A percentile compares a stretch with the other conserved stretches of the same genome.
These are phyloP conservation scores for Podargus strigoides DNA, from an alignment of 2,797 vertebrate species.

Conservation along the genomic window DNA sequence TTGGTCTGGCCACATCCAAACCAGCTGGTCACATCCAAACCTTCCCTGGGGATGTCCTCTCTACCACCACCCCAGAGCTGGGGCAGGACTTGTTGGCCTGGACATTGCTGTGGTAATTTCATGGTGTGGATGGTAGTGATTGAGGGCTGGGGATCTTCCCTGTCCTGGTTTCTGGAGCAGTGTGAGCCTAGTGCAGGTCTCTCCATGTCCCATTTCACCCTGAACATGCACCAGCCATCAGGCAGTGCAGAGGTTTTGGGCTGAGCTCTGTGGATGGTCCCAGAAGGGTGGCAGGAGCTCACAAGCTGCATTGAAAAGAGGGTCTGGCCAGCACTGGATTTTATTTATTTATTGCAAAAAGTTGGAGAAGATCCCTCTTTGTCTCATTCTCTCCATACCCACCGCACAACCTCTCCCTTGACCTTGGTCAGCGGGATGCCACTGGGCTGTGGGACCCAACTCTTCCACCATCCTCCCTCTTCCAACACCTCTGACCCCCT, in stretches of 20 bases:
- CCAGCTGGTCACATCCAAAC: not conserved
- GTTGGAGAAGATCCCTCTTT: fast-evolving
- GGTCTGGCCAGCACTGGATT: not conserved
- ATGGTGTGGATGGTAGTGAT: fast-evolving
- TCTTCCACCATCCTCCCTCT: not conserved
- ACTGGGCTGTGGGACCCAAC: not conserved
- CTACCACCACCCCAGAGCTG: too few relatives aligned
- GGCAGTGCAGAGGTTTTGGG: not conserved
- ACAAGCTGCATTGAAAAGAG: not conserved
- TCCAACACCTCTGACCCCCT: not conserved
- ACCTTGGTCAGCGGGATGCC: fast-evolving
- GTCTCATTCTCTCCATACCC: not conserved
- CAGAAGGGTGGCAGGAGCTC: not conserved
- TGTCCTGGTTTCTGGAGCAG: not conserved
- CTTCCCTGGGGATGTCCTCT: not conserved
- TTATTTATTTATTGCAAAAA: not conserved
- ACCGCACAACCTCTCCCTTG: not conserved
- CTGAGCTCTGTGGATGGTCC: not conserved
- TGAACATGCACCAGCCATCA: not conserved
- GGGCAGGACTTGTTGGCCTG: not conserved
- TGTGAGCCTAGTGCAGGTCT: not conserved
- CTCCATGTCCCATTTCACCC: not conserved
- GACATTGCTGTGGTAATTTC: not conserved
- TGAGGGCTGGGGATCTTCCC: not conserved
- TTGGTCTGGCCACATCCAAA: not conserved